phyloP scores from a whole-genome alignment of 2,888 invertebrate genomes.

The Gymnosoma rotundatum region DNA sequence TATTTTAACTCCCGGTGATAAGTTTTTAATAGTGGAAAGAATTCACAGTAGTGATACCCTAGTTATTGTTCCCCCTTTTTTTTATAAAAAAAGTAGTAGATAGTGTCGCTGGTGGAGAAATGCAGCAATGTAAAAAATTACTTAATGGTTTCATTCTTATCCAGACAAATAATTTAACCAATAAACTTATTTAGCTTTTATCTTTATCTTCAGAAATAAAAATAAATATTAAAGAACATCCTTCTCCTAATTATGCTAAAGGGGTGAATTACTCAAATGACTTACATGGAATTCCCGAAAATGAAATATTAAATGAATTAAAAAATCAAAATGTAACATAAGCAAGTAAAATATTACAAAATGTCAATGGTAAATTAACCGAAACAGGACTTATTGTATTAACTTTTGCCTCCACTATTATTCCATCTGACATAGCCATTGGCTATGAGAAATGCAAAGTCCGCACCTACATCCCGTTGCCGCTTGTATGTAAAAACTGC shows the following conservation, averaged over 20 bases:
- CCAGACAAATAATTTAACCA: constrained; percentile 45
- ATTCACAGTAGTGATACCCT: not conserved
- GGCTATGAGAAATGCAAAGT: constrained; percentile 6
- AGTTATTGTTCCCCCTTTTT: constrained; percentile 39
- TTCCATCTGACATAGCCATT: not conserved
- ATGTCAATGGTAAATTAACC: not conserved
- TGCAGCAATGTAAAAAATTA: constrained; percentile 42
- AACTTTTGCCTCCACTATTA: not conserved
- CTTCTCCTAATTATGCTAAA: not conserved
- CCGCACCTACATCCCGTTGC: not conserved
- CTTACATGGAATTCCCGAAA: not conserved
- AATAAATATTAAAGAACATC: constrained; percentile 4
- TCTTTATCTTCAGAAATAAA: no score
- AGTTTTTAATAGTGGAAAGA: not conserved
- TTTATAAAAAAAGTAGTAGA: constrained; percentile 42
- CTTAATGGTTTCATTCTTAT: constrained; percentile 40
- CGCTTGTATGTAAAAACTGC: constrained; percentile 41
- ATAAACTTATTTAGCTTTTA: constrained; percentile 1
- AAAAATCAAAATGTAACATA: constrained; percentile 13
- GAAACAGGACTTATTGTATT: not conserved
- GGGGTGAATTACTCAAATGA: constrained; percentile 27
- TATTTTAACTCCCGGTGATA: not conserved
- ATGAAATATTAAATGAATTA: not conserved
- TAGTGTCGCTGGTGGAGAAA: constrained; percentile 20
- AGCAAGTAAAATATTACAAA: not conserved